phyloP scores from a whole-genome alignment of 2,113 vertebrate species.

The Theristicus caerulescens region DNA sequence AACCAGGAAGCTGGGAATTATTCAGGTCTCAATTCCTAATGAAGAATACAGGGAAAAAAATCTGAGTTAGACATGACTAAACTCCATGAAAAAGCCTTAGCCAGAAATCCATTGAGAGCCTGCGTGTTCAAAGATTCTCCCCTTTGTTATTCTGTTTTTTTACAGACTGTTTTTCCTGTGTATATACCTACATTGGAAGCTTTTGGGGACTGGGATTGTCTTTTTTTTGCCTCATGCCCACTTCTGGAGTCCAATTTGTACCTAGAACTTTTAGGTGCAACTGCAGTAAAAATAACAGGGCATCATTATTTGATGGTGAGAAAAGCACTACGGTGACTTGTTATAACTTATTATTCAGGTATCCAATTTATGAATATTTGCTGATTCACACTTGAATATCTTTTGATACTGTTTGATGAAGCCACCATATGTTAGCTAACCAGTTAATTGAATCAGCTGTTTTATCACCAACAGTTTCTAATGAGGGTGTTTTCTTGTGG shows the following conservation, averaged over 20 bases:
- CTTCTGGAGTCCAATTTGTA: not conserved
- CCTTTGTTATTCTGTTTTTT: not conserved
- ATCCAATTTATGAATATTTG: not conserved
- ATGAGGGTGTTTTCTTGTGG: not conserved
- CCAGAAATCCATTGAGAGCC: not conserved
- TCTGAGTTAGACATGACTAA: not conserved
- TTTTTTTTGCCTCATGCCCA: not conserved
- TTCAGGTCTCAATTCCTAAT: not conserved
- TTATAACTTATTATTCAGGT: not conserved
- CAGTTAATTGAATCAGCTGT: not conserved
- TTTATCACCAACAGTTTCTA: not conserved
- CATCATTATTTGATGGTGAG: not conserved
- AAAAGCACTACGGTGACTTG: not conserved
- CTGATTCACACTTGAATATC: not conserved
- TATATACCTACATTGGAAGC: not conserved
- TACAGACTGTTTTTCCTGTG: not conserved
- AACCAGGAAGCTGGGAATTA: not conserved
- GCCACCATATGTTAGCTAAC: not conserved
- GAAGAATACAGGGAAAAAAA: not conserved
- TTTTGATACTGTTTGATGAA: not conserved
- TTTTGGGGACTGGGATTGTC: not conserved
- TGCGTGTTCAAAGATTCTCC: not conserved
- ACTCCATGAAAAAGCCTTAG: not conserved
- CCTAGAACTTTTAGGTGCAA: not conserved
- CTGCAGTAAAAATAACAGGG: not conserved